Evolutionary conservation across 2,797 vertebrate species (phyloP).

Genomic region (Octomys mimax): DNA sequence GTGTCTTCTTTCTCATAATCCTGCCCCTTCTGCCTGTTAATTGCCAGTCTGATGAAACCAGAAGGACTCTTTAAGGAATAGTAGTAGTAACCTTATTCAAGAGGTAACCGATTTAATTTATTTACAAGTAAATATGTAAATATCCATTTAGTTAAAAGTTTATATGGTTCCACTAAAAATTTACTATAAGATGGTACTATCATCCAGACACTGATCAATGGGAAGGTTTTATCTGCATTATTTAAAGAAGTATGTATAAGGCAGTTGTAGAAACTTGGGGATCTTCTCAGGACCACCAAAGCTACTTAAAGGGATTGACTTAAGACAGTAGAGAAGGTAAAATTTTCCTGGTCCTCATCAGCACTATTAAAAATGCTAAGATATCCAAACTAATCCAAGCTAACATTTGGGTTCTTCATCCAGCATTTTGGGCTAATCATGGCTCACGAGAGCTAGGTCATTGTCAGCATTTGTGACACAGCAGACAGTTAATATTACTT

Average conservation of each 20-base stretch:
- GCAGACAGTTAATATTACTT: background rate
- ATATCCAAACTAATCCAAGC: background rate
- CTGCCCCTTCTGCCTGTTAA: background rate
- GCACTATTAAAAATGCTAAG: background rate
- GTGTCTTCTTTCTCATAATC: background rate
- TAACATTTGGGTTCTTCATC: background rate
- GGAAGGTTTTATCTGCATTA: background rate
- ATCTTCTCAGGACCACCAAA: background rate
- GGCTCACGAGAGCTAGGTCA: background rate
- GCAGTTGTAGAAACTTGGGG: background rate
- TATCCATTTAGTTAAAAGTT: background rate
- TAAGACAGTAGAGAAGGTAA: background rate
- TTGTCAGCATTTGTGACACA: background rate
- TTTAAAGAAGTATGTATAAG: background rate
- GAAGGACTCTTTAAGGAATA: background rate
- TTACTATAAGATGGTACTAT: background rate
- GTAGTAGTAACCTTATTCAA: background rate
- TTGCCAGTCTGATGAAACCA: background rate
- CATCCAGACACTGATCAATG: background rate
- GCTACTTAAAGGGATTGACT: background rate
- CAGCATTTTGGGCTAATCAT: background rate
- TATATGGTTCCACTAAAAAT: background rate
- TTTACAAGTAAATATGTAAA: background rate
- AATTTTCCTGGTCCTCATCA: background rate
- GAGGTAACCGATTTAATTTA: background rate